These are phyloP conservation scores for Drosophila prosaltans DNA, from an alignment of 1,140 invertebrate genomes.

Conservation along the genomic window DNA sequence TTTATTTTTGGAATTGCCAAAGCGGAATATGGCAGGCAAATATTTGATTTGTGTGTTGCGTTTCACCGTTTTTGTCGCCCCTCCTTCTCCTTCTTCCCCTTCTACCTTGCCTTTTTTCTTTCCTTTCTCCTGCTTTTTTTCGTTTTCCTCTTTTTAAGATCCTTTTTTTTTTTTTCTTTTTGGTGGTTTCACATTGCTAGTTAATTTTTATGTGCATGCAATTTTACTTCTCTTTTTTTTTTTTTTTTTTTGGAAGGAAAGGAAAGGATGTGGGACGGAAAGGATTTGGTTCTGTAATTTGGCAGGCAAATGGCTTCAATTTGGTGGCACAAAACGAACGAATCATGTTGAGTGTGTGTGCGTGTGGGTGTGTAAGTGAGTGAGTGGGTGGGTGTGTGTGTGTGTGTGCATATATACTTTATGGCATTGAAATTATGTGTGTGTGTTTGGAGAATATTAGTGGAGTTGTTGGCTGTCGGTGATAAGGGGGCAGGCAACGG, in stretches of 20 bases:
- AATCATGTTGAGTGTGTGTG: conserved; percentile 1
- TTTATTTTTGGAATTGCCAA: conserved; percentile 39
- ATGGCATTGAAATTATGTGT: conserved; percentile 12
- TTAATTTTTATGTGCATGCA: conserved; percentile 68
- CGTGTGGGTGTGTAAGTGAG: not conserved
- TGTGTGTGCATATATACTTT: not conserved
- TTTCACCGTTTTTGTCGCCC: conserved; percentile 12
- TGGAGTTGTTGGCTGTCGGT: not conserved
- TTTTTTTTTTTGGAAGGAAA: conserved; percentile 22
- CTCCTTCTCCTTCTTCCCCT: too few relatives aligned
- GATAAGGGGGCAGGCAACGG: too few relatives aligned
- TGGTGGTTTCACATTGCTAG: conserved; percentile 52
- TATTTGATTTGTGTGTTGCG: conserved; percentile 50
- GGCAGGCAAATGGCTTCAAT: conserved; percentile 21
- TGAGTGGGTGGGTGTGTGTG: not conserved
- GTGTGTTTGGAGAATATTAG: conserved; percentile 2
- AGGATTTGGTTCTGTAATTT: conserved; percentile 13
- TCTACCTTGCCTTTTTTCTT: conserved; percentile 11
- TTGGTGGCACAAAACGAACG: conserved; percentile 8
- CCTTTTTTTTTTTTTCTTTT: conserved; percentile 1
- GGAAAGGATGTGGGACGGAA: too few relatives aligned
- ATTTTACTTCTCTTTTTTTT: conserved; percentile 53
- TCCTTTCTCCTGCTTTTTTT: conserved; percentile 22
- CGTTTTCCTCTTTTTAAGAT: conserved; percentile 19
- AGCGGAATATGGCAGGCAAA: conserved; percentile 56